Percentiles rank a stretch among this genome's conserved stretches.
Conservation (phyloP, 2,888 invertebrate genomes). For the Metopia argyrocephala region DNA sequence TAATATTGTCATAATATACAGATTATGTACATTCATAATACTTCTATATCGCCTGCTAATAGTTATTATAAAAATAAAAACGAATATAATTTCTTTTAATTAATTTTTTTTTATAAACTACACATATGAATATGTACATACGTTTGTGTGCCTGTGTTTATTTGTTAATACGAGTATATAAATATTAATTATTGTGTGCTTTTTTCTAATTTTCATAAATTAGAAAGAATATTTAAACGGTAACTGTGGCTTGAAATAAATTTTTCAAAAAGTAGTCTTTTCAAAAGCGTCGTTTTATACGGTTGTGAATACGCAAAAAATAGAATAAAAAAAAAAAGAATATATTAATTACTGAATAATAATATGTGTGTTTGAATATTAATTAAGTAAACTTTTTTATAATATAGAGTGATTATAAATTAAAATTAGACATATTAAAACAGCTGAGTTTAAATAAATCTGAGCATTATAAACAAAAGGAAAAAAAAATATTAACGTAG, state of each 20-base stretch:
- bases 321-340: not conserved
- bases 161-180: not conserved
- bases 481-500: no score
- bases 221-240: slow-evolving; percentile 6
- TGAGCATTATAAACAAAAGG: no score
- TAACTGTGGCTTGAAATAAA: slow-evolving; percentile 14
- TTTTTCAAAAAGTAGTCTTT: slow-evolving; percentile 47
- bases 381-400: not conserved
- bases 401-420: no score
- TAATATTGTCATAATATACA: no score
- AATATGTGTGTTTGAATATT: not conserved
- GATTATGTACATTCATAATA: no score
- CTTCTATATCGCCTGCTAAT: no score
- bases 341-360: not conserved
- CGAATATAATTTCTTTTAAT: no score
- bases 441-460: no score
- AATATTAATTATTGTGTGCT: slow-evolving; percentile 10
- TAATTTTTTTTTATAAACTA: no score
- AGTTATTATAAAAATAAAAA: no score
- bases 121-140: no score
- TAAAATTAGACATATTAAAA: no score
- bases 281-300: slow-evolving; percentile 35
- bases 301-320: slow-evolving; percentile 35
- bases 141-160: not conserved
- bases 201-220: slow-evolving; percentile 1